Evolutionary conservation across 1,140 invertebrate genomes (phyloP), one percentile per base, ranked within the genome.

Genomic region (Eulimnadia texana): DNA sequence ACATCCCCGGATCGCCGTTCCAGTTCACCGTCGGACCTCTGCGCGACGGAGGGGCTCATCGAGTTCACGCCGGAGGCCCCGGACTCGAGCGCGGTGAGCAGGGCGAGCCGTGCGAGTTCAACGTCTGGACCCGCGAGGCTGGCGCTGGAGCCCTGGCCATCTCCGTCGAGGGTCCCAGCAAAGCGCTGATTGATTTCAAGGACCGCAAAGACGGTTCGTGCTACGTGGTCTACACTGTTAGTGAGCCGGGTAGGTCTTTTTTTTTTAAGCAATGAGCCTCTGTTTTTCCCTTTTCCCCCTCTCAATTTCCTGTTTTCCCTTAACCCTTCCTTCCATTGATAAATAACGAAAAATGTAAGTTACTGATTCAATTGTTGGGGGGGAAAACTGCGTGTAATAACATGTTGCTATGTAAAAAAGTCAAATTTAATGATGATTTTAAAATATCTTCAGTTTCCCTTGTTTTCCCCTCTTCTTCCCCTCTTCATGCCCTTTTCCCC

Each of bases 81-180:
- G 95, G 95, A 25, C 74, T 98, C 16, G 90, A 96, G 70, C 79
- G 90, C 23, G 92, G 91, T 50, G 79, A 81, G 64, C 83, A 89
- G 66, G 80, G 82, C n/a, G 79, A 85, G 66, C 81, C 83, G 1
- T 86, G 90, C 71, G 92, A 97, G 72, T 98, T 98, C 76, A 98
- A 98, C 73, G 92, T 98, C 1, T 98, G 93, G 90, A 98, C 94
- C 1, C 80, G 93, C 25, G 94, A 98, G 71, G 95, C 94, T 49
- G 95, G 95, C 2, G 92, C 93, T 61, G 95, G 95, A 0, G 89
- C 90, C 50, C 75, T 98, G 47, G 91, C 93, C 24, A 93, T 98
- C 58, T 94, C 92, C 0, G 86, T 98, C 27, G 94, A 98, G 74
- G 95, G 95, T 20, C 94, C 94, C 1, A 93, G 90, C 72, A 98